Evolutionary conservation across 2,113 vertebrate genomes (phyloP), one percentile per base, ranked within the genome.

Genomic region (Chionomys nivalis): DNA sequence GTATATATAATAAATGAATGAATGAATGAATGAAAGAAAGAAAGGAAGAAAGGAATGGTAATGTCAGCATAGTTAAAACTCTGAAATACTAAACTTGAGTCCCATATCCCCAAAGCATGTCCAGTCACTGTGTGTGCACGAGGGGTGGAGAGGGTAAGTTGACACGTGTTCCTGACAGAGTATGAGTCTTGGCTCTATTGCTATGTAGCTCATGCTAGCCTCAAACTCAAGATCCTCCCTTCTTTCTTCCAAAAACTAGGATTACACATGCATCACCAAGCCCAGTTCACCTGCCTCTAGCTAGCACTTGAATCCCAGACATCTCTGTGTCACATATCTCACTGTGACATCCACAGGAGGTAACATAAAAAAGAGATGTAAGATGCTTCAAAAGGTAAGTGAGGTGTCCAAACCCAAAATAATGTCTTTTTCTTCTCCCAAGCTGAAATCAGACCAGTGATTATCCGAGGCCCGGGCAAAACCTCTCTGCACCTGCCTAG

Each of bases 281-380:
- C 81, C 58, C 55, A 83, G 36, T 36, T 17, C 81, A 42, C 26
- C 65, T 76, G 36, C 28, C 21, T 77, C 66, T 72, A 49, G 33
- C 36, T 39, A 82, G 36, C 33, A 87, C 86, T 19, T 0, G 0
- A 66, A 68, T 19, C 79, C 52, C 24, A 81, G 23, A 49, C 7
- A 63, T 61, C 11, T 12, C 58, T 90, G 14, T 31, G 26, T 78
- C 82, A 21, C 19, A 7, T 75, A 89, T 7, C 14, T 94, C 19
- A 77, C 6, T 73, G 39, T 4, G 24, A 70, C 3, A 85, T 39
- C 33, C 33, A 90, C 0, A 42, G n/a, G 28, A 88, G 42, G 95
- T 94, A 89, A 70, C 1, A 36, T 14, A 75, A 78, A 96, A 96
- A 90, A 89, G 31, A 63, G 78, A 73, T 26, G 55, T 47, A 94